Evolutionary conservation across 2,888 invertebrate genomes (phyloP), one percentile per base, ranked within the genome.

Genomic region (Punctoribates punctum): DNA sequence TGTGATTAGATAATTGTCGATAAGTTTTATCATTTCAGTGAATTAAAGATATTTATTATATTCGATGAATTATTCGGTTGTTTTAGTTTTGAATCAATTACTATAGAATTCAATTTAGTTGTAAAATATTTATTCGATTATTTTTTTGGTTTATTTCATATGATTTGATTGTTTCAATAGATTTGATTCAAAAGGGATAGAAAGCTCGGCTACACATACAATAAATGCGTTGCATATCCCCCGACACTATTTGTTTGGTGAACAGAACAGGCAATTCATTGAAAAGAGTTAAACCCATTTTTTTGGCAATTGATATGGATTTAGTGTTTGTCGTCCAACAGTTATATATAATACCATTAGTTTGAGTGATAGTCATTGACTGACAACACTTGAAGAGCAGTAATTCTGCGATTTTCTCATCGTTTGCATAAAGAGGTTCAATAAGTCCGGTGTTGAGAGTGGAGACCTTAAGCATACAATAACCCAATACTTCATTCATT

Each of bases 341-440:
- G 11, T 11, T 17, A 38, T n/a, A 67, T n/a, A 67, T 1, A 1
- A 67, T n/a, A 38, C 23, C 42, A n/a, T 70, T 20, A 4, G n/a
- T 70, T 13, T 13, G 9, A 34, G 38, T 11, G 4, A 20, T 23
- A 1, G 38, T 8, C n/a, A 25, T n/a, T 25, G 20, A 20, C 6
- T 42, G 11, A 42, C 2, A 57, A 25, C 62, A 60, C 38, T 57
- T 25, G 2, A 6, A 11, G 9, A 70, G 9, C 17, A 42, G 23
- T n/a, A 77, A 73, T 73, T 79, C 79, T 13, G 79, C 78, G 15
- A 78, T 75, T 27, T 25, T 62, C 13, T 75, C 65, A 25, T 76
- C 74, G 54, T 79, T 77, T 1, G 79, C 78, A 42, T 79, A 79
- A 17, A 79, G 42, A 0, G 79, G 79, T 23, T 78, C 79, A 13